These are phyloP conservation scores for Polia nebulosa DNA, from an alignment of 2,888 invertebrate genomes.

Conservation along the genomic window DNA sequence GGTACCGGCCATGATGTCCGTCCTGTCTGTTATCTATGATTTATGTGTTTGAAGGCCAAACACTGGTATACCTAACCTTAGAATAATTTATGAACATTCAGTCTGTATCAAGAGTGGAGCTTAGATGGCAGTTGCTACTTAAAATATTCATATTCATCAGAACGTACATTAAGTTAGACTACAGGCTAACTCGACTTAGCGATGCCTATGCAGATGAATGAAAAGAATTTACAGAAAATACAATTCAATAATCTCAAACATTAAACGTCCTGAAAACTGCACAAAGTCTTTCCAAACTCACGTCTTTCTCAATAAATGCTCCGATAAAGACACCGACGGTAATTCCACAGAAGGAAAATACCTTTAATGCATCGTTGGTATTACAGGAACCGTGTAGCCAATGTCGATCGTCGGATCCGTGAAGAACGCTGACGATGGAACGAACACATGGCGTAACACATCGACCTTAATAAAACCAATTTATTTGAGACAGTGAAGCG, in stretches of 20 bases:
- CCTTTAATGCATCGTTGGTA: conserved; percentile 45
- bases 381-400: conserved; percentile 46
- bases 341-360: conserved; percentile 40
- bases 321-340: background rate
- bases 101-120: background rate
- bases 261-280: conserved; percentile 3
- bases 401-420: conserved; percentile 38
- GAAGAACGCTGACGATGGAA: conserved; percentile 52
- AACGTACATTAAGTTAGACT: no score
- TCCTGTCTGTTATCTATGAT: background rate
- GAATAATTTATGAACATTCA: background rate
- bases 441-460: conserved; percentile 43
- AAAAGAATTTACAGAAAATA: no score
- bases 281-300: background rate
- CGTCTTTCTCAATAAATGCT: conserved; percentile 7
- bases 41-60: background rate
- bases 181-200: no score
- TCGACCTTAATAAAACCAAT: conserved; percentile 50
- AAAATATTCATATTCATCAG: background rate
- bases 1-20: background rate
- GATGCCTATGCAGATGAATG: no score
- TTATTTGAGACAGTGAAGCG: conserved; percentile 31
- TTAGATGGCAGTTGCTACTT: background rate
- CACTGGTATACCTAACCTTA: background rate
- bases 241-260: background rate